phyloP scores from a whole-genome alignment of 2,888 invertebrate genomes.

The Parelbella ahira region DNA sequence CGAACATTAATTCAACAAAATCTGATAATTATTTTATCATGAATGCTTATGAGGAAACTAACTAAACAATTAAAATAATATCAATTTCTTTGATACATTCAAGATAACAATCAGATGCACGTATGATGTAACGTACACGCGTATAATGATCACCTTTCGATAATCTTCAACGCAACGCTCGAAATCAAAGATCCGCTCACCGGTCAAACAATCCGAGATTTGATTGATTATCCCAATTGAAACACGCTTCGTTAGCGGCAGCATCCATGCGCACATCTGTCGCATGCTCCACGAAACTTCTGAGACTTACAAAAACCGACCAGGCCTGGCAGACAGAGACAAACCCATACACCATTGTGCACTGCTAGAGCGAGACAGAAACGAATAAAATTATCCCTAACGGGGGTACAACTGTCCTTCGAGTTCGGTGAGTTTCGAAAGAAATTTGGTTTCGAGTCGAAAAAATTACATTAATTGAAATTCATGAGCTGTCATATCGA shows the following conservation, averaged over 20 bases:
- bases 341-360: slow-evolving; percentile 36
- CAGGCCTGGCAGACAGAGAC: slow-evolving; percentile 52
- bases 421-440: slow-evolving; percentile 51
- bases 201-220: slow-evolving; percentile 70
- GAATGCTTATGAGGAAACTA: too few relatives aligned
- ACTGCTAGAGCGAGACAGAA: slow-evolving; percentile 43
- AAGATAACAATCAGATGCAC: slow-evolving; percentile 15
- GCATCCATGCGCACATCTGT: slow-evolving; percentile 77
- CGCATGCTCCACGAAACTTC: slow-evolving; percentile 70
- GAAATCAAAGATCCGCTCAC: slow-evolving; percentile 50
- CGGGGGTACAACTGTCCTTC: slow-evolving; percentile 52
- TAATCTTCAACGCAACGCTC: slow-evolving; percentile 36
- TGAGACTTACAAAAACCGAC: slow-evolving; percentile 74
- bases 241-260: slow-evolving; percentile 73
- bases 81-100: slow-evolving; percentile 11
- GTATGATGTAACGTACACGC: slow-evolving; percentile 20
- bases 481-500: slow-evolving; percentile 28
- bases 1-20: too few relatives aligned
- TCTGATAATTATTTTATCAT: too few relatives aligned
- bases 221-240: slow-evolving; percentile 77
- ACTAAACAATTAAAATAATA: slow-evolving; percentile 4
- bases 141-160: slow-evolving; percentile 23
- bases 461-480: slow-evolving; percentile 30
- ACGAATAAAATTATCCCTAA: slow-evolving; percentile 50
- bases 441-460: slow-evolving; percentile 32